Evolutionary conservation across 2,797 vertebrate genomes (phyloP).

Genomic region (Echeneis naucrates): DNA sequence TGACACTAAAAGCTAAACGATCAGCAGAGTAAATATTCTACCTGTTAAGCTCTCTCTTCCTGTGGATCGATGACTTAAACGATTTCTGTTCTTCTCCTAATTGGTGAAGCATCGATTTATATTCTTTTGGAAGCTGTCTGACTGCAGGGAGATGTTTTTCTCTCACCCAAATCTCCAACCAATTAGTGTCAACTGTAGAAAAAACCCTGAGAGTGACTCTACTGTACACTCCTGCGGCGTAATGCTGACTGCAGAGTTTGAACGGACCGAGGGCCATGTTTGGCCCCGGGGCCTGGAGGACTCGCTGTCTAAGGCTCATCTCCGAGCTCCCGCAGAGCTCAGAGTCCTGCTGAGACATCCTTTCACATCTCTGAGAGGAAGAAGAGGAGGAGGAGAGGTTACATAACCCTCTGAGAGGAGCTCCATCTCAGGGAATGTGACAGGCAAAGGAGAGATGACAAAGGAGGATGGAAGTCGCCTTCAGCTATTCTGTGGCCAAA

Average conservation of each 20-base stretch:
- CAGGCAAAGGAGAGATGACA: constrained; percentile 69
- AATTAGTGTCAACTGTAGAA: not conserved
- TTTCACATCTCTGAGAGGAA: constrained; percentile 53
- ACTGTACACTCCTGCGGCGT: not conserved
- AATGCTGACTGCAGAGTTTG: constrained; percentile 14
- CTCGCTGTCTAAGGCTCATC: constrained; percentile 40
- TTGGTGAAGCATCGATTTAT: not conserved
- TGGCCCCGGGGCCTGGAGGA: constrained; percentile 25
- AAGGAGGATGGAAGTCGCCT: constrained; percentile 74
- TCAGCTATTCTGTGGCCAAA: constrained; percentile 49
- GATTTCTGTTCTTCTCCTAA: not conserved
- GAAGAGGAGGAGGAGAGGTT: constrained; percentile 50
- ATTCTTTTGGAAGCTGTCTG: no score
- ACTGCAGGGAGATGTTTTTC: no score
- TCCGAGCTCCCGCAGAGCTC: constrained; percentile 26
- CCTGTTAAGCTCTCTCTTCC: no score
- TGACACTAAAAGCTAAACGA: no score
- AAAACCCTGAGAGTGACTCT: no score
- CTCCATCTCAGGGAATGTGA: constrained; percentile 69
- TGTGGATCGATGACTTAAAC: not conserved
- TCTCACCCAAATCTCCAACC: no score
- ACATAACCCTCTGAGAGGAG: constrained; percentile 69
- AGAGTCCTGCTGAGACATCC: constrained; percentile 50
- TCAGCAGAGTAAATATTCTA: no score
- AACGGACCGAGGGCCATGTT: constrained; percentile 16